These are phyloP conservation scores for Scaptomyza polygonia DNA, from an alignment of 2,888 invertebrate genomes.

Conservation along the genomic window DNA sequence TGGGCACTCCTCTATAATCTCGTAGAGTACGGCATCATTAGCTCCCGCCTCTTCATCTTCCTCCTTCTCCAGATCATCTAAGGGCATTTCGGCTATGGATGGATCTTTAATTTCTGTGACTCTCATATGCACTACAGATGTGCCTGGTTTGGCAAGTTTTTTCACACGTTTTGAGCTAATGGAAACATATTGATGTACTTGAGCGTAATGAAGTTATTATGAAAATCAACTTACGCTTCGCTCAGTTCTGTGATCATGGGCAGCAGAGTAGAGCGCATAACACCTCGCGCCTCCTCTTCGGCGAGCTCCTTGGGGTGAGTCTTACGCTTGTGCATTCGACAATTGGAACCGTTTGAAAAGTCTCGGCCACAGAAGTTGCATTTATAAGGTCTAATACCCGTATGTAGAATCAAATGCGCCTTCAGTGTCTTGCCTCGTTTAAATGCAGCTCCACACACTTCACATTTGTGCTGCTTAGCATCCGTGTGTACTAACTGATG, in stretches of 20 bases:
- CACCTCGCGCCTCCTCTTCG: constrained; percentile 82
- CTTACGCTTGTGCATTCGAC: constrained; percentile 84
- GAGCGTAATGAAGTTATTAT: neutral
- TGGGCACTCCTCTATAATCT: constrained; percentile 57
- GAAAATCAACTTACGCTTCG: constrained; percentile 73
- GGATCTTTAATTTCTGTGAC: constrained; percentile 15
- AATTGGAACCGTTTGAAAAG: constrained; percentile 84
- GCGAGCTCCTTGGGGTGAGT: constrained; percentile 83
- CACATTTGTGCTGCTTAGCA: constrained; percentile 82
- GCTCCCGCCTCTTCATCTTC: constrained; percentile 22
- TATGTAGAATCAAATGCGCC: constrained; percentile 83
- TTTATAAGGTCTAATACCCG: constrained; percentile 83
- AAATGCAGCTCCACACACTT: constrained; percentile 82
- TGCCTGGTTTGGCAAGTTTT: constrained; percentile 57
- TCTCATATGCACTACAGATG: constrained; percentile 26
- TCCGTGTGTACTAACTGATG: constrained; percentile 84
- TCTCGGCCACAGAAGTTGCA: constrained; percentile 84
- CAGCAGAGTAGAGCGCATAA: constrained; percentile 73
- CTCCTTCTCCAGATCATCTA: constrained; percentile 23
- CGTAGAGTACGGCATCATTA: constrained; percentile 45
- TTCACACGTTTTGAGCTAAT: constrained; percentile 68
- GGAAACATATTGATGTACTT: neutral
- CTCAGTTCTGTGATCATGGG: constrained; percentile 83
- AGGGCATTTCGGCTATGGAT: neutral
- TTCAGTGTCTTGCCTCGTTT: constrained; percentile 84